Base-by-base conservation (phyloP, 2,113 vertebrate species). In the Pagrus major region DNA sequence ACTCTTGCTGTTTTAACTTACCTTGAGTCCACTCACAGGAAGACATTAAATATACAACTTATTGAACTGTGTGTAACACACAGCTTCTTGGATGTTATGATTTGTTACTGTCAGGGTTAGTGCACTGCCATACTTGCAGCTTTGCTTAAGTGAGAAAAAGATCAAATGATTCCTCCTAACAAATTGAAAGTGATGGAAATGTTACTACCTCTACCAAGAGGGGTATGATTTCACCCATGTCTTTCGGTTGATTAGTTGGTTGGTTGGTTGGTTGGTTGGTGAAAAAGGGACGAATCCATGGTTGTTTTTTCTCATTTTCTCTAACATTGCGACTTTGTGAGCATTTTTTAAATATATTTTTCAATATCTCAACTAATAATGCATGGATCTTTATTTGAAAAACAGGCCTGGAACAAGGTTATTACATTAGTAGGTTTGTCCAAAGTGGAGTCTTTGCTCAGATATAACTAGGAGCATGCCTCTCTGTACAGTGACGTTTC, bases 21-120 rank as follows among this genome's bases (percentile, higher is more conserved):
- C 65, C 58, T 69, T 64, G 65, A 82, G 52, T 74, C 51, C 31
- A 51, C 65, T 67, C 44, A 39, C 15, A 71, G 42, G 29, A 41
- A 67, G 29, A 73, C 66, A 60, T 65, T 64, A 70, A 76, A 87
- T 61, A 68, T 16, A 6, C 56, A 47, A 61, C 47, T 67, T 63
- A 76, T 25, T n/a, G 23, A 58, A 54, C 54, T 9, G 41, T 35
- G 29, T 35, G 29, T 71, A 54, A 54, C 59, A 35, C 56, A 69
- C 1, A 39, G 9, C 39, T 21, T 20, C 33, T 12, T 51, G 33
- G 23, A 23, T 51, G 33, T 61, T 41, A 46, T 6, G n/a, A 0
- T 59, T 65, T 63, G 31, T 54, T 47, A 58, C 2, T 64, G 15
- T 70, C 25, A 52, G 2, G 21, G 44, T 14, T 20, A 64, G 31